Evolutionary conservation across 2,113 vertebrate genomes (phyloP), one percentile per base, ranked within the genome.

Genomic region (Mystacornis crossleyi): DNA sequence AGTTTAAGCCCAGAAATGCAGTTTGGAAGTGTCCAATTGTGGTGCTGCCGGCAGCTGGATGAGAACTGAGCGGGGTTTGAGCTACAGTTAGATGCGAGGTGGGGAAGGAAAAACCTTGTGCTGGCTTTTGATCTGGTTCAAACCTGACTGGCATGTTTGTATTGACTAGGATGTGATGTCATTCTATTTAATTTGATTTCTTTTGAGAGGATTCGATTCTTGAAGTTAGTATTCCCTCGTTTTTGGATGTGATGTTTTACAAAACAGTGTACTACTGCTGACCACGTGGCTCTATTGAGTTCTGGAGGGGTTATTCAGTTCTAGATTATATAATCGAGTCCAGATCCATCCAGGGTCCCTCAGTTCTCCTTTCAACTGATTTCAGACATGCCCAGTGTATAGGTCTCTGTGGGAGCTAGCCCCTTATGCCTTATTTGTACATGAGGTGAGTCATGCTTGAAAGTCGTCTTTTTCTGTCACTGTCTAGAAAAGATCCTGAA

Each of bases 101-200:
- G 61, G 79, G 71, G 66, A 78, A 84, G 33, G 57, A 50, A 26
- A 71, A 78, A 9, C 23, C 64, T 79, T 14, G 26, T 51, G 12
- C 42, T 92, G 73, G 86, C 48, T 92, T 93, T 93, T 83, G 74
- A 66, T 94, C 73, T 83, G 29, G 69, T 78, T 79, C 89, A 33
- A 81, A 62, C 80, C 80, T 42, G 73, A 61, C 18, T 1, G 78
- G 51, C 53, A 4, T 29, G 92, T 81, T 83, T 65, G 47, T 71
- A 66, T 90, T 86, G 86, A 79, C 85, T 92, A 51, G 57, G 86
- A 75, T 90, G 8, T 51, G 31, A 33, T 7, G 4, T 86, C 2
- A 0, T 77, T 77, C 34, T 66, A 3, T 71, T 77, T 60, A 19
- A 25, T 45, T 75, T 48, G 16, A 60, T 86, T 60, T 93, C 34